phyloP scores from a whole-genome alignment of 2,888 invertebrate genomes.

The Therioaphis trifolii region DNA sequence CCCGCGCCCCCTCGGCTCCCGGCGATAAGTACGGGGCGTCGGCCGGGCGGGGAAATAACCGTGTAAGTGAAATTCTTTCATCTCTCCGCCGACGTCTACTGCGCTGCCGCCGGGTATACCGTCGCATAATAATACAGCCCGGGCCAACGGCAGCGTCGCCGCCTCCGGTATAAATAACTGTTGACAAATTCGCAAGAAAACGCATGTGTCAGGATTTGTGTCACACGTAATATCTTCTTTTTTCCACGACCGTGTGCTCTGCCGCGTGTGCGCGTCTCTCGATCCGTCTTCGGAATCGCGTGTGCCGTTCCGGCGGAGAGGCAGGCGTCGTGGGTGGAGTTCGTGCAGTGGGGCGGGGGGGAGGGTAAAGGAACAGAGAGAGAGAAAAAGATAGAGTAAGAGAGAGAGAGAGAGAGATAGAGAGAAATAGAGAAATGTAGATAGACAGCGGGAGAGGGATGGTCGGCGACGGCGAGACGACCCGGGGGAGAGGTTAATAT shows the following conservation, averaged over 20 bases:
- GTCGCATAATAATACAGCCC: background rate
- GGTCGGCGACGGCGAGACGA: background rate
- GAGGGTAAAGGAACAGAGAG: background rate
- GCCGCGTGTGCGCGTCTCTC: background rate
- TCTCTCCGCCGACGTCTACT: background rate
- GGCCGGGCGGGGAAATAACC: background rate
- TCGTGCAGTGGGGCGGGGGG: too few species aligned
- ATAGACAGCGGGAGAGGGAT: background rate
- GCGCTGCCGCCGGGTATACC: too few species aligned
- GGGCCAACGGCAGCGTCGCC: background rate
- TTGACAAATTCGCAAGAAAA: slow-evolving; percentile 57
- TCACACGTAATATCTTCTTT: slow-evolving; percentile 54
- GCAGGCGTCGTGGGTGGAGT: too few species aligned
- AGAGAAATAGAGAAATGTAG: background rate
- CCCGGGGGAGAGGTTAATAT: slow-evolving; percentile 42
- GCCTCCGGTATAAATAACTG: slow-evolving; percentile 49
- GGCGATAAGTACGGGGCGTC: background rate
- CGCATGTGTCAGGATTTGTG: slow-evolving; percentile 61
- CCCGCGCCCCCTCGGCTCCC: background rate
- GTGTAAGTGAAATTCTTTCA: slow-evolving; percentile 47
- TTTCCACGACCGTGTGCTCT: background rate
- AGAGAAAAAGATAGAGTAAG: background rate
- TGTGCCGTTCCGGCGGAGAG: background rate
- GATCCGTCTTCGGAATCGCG: background rate
- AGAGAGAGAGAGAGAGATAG: background rate